phyloP scores from a whole-genome alignment of 2,888 invertebrate species.

The Ormia ochracea region DNA sequence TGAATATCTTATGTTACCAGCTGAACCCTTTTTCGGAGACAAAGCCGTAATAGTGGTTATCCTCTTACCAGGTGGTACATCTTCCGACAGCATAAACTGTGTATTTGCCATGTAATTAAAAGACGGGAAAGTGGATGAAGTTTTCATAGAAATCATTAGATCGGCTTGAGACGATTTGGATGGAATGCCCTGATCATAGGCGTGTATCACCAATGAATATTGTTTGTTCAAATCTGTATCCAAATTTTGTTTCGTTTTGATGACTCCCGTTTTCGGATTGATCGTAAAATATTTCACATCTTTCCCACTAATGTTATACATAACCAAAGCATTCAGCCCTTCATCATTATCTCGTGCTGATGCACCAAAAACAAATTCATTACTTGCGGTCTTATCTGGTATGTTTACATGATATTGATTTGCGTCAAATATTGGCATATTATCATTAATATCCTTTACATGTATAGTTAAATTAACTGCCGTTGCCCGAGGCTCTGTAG shows the following conservation, averaged over 20 bases:
- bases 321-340: constrained; percentile 87
- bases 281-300: constrained; percentile 88
- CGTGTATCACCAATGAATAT: constrained; percentile 86
- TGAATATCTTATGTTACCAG: constrained; percentile 84
- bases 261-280: constrained; percentile 89
- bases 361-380: constrained; percentile 93
- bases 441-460: constrained; percentile 90
- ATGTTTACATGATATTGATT: constrained; percentile 87
- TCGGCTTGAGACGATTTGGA: constrained; percentile 85
- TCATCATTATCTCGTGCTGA: constrained; percentile 90
- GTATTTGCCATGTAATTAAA: constrained; percentile 84
- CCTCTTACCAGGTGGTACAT: constrained; percentile 85
- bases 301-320: constrained; percentile 86
- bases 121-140: constrained; percentile 87
- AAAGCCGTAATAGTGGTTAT: constrained; percentile 87
- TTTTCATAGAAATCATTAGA: constrained; percentile 86
- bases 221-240: constrained; percentile 73
- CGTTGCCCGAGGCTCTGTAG: constrained; percentile 88
- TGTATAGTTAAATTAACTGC: constrained; percentile 89
- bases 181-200: constrained; percentile 86
- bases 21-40: constrained; percentile 86
- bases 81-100: constrained; percentile 87
- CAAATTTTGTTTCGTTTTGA: constrained; percentile 86
- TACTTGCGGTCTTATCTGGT: constrained; percentile 86
- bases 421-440: constrained; percentile 86